Evolutionary conservation across 2,113 vertebrate species (phyloP), one percentile per base, ranked within the genome.

Genomic region (Machaerirhynchus nigripectus): DNA sequence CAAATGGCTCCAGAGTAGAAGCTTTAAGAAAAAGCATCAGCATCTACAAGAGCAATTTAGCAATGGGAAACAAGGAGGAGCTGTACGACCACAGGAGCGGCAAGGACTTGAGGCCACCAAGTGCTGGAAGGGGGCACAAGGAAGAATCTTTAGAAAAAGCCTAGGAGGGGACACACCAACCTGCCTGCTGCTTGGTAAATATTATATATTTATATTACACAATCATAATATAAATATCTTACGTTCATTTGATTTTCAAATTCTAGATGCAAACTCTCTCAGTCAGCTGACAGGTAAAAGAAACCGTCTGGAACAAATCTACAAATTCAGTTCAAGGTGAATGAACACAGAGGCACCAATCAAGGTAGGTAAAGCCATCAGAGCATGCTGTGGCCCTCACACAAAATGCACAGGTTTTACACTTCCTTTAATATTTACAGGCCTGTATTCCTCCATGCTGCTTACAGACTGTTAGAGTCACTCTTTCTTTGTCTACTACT

Each of bases 131-230:
- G 31, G 22, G 46, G 27, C 73, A 81, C 8, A 27, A 82, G 70
- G 50, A 79, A 50, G 75, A 90, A 86, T 92, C 76, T 90, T 92
- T 53, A 95, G 94, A 90, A 91, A 55, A 89, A 84, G 81, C 30
- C 60, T 50, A 59, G 67, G 49, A 83, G 35, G 56, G 63, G 40
- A 70, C 0, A 11, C 46, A 60, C 17, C 33, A 78, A 37, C 46
- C 50, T 70, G 59, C 35, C 42, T 56, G 60, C 39, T 40, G 31
- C 27, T 55, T 4, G 4, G 31, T 56, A 83, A 81, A 53, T 52
- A 55, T 14, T 42, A 76, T 42, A 60, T 30, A 53, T 53, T 68
- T 53, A 13, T 56, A 50, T 14, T 20, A 70, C 37, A 42, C 13
- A 49, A 28, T 33, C 31, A 37, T 15, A 56, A 37, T 17, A 56